phyloP scores from a whole-genome alignment of 2,113 vertebrate genomes.

The human region GRCh38 chr16:63085501-63086000 shows the following conservation, averaged over 20 bases:
- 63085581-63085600: not conserved
- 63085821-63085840: accelerated
- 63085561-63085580: not conserved
- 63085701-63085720: not conserved
- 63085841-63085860: not conserved
- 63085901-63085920: not conserved
- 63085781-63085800: not conserved
- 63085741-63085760: not conserved
- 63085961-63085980: not conserved
- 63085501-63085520: not conserved
- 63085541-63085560: not conserved
- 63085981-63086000: not conserved
- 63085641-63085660: not conserved
- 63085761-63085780: no score
- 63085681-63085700: not conserved
- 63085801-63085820: not conserved
- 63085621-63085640: not conserved
- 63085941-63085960: not conserved
- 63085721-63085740: not conserved
- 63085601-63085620: not conserved
- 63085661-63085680: not conserved
- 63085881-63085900: not conserved
- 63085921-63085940: not conserved
- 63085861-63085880: not conserved
- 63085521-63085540: not conserved